These are phyloP conservation scores for Listrodromus nycthemerus DNA, from an alignment of 2,888 invertebrate genomes.

Conservation along the genomic window DNA sequence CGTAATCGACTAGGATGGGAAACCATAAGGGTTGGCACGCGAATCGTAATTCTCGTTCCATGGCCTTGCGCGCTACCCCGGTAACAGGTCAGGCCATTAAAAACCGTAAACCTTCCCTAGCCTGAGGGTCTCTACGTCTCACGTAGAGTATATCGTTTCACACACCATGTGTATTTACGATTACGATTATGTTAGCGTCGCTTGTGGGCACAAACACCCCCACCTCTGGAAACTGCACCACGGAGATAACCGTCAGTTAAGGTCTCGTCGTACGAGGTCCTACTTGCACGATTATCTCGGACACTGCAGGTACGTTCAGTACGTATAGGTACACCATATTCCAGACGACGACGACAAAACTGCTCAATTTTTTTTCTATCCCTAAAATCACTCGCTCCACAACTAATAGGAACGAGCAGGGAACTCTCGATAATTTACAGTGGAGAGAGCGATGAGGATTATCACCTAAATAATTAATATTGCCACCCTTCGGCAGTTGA, in stretches of 20 bases:
- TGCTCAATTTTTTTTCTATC: constrained; percentile 32
- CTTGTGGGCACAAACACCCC: constrained; percentile 50
- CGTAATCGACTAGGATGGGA: constrained; percentile 40
- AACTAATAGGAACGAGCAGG: not conserved
- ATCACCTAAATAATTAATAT: not conserved
- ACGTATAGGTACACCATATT: constrained; percentile 43
- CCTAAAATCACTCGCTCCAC: constrained; percentile 22
- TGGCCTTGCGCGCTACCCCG: constrained; percentile 65
- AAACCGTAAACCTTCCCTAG: constrained; percentile 68
- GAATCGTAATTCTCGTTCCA: constrained; percentile 67
- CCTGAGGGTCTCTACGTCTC: constrained; percentile 48
- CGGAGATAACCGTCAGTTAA: constrained; percentile 74
- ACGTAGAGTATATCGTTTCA: constrained; percentile 72
- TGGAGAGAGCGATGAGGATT: not conserved
- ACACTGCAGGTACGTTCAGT: constrained; percentile 32
- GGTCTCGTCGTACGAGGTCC: constrained; percentile 61
- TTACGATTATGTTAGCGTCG: constrained; percentile 67
- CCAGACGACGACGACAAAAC: constrained; percentile 41
- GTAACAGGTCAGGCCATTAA: constrained; percentile 71
- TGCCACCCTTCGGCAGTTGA: not conserved
- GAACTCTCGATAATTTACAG: constrained; percentile 6
- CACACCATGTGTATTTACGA: constrained; percentile 76
- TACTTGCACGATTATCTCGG: constrained; percentile 67
- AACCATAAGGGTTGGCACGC: constrained; percentile 57
- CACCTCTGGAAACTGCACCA: constrained; percentile 73